Conservation (phyloP, 2,113 vertebrate species). For the Marcusenius ussheri region DNA sequence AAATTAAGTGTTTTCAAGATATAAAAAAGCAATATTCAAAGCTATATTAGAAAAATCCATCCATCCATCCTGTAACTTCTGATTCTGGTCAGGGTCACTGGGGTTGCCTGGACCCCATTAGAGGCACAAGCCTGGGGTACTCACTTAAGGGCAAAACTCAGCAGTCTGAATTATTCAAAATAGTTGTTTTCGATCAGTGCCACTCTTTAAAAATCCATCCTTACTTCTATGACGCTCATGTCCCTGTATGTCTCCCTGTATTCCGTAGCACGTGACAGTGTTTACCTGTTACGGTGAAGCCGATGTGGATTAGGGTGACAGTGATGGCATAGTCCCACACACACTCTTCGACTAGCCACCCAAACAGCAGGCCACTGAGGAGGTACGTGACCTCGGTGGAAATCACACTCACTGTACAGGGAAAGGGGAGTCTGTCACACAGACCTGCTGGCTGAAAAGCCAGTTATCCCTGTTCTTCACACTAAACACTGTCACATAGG, state of each 20-base stretch:
- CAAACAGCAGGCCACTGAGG: slow-evolving; percentile 62
- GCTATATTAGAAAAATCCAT: neutral
- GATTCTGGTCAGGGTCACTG: neutral
- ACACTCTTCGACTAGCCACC: slow-evolving; percentile 69
- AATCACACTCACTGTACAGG: slow-evolving; percentile 58
- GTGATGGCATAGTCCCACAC: slow-evolving; percentile 75
- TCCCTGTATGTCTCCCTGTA: too few species aligned
- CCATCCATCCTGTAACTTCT: neutral
- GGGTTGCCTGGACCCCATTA: neutral
- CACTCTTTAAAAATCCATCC: neutral
- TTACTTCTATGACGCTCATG: neutral
- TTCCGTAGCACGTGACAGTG: neutral
- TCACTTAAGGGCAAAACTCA: neutral
- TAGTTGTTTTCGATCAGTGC: neutral
- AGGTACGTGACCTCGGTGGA: slow-evolving; percentile 66
- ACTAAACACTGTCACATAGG: neutral
- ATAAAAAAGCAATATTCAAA: neutral
- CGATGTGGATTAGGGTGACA: slow-evolving; percentile 65
- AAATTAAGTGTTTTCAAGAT: neutral
- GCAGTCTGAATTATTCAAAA: neutral
- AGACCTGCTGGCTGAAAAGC: neutral
- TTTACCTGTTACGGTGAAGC: slow-evolving; percentile 59
- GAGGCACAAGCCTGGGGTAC: neutral
- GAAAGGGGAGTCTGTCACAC: neutral
- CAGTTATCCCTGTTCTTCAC: neutral